phyloP scores from a whole-genome alignment of 2,113 vertebrate genomes.

The Forbesichthys papilliferus region DNA sequence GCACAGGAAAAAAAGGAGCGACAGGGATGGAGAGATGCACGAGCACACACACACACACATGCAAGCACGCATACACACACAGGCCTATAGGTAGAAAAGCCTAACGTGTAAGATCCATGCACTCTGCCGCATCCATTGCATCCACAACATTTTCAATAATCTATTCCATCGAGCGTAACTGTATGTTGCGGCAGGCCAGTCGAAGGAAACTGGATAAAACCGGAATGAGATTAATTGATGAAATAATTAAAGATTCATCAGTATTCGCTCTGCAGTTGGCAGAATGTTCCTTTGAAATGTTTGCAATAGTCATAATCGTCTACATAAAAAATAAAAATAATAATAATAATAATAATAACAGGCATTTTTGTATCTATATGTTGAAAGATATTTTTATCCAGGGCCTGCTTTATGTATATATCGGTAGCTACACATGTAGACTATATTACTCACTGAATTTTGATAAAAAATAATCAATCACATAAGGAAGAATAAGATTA shows the following conservation, averaged over 20 bases:
- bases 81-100: neutral
- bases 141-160: neutral
- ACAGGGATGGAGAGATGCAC: neutral
- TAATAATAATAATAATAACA: neutral
- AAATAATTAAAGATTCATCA: slow-evolving; percentile 55
- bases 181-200: slow-evolving; percentile 27
- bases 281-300: slow-evolving; percentile 10
- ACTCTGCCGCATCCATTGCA: slow-evolving; percentile 4
- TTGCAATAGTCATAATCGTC: neutral
- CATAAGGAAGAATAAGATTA: neutral
- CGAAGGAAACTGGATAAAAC: slow-evolving; percentile 61
- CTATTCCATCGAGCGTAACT: slow-evolving; percentile 11
- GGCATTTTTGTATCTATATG: neutral
- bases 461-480: slow-evolving; percentile 69
- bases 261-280: slow-evolving; percentile 16
- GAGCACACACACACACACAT: neutral
- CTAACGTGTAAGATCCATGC: neutral
- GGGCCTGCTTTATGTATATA: slow-evolving; percentile 35
- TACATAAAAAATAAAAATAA: neutral
- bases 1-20: slow-evolving; percentile 8
- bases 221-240: slow-evolving; percentile 66
- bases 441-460: slow-evolving; percentile 62
- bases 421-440: slow-evolving; percentile 38
- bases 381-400: neutral
- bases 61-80: neutral